Evolutionary conservation across 2,113 vertebrate genomes (phyloP), one percentile per base, ranked within the genome.

Genomic region (Calypte anna): DNA sequence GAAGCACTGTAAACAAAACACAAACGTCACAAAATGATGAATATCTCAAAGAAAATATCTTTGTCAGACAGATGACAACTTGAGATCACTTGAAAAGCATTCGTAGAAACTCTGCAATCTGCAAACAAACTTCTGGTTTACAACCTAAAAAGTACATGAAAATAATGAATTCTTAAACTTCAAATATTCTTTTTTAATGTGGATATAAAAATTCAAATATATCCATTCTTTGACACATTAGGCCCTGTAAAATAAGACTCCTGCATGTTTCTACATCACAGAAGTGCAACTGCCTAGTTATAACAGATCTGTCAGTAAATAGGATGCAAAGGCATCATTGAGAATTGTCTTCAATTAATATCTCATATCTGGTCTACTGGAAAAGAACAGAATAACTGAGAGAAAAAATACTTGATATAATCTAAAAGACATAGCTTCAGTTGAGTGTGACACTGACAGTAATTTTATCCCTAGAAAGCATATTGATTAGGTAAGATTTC

Each of bases 1-100:
- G 94, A 96, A 96, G 96, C 95, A 93, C 82, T 96, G 96, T 96
- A 98, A 97, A 97, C 95, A 97, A 96, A 97, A 96, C 74, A 96
- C 85, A 96, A 94, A 91, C 66, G 23, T 97, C 96, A 97, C 68
- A 86, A 95, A 96, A 89, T 94, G 72, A 97, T 97, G 89, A 97
- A 91, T 83, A 97, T 95, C 95, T 96, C 94, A 92, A 92, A 91
- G 74, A 92, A 96, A 97, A 96, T 95, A 84, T 97, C 97, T 97
- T 96, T 98, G 96, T 97, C 92, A 94, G 95, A 84, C 61, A 92
- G 77, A 95, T 95, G 96, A 96, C 94, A 96, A 86, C 88, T 95
- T 88, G 89, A 84, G 93, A 96, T 85, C 69, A 74, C 79, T 88
- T 91, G 84, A 94, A 95, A 94, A 87, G 59, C 83, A 61, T 88